Conservation (phyloP, 2,888 invertebrate genomes). For the Papilio demoleus region DNA sequence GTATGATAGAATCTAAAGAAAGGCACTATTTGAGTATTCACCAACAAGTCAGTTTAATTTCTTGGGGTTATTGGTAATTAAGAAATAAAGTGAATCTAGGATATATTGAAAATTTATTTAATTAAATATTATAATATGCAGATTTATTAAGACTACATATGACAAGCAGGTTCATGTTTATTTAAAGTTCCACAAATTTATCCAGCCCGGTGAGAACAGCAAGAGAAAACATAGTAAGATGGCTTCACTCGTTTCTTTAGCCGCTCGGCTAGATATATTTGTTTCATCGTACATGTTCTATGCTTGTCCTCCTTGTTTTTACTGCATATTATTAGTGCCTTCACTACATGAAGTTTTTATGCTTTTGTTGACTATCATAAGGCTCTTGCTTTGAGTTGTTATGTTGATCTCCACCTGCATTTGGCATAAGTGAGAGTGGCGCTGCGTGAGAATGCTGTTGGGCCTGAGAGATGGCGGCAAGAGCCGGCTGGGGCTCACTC, state of each 20-base stretch:
- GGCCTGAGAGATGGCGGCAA: conserved; percentile 44
- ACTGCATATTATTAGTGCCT: conserved; percentile 16
- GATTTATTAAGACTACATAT: not conserved
- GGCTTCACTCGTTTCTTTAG: not conserved
- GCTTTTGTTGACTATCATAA: conserved; percentile 3
- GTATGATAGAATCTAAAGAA: not conserved
- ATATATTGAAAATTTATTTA: not conserved
- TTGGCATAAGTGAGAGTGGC: conserved; percentile 38
- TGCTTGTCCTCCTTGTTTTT: not conserved
- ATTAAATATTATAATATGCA: not conserved
- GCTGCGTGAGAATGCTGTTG: conserved; percentile 45
- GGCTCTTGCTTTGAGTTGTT: conserved; percentile 54
- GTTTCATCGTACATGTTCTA: not conserved
- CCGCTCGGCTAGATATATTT: not conserved
- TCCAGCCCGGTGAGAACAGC: not conserved
- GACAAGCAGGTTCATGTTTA: not conserved
- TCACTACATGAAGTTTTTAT: conserved; percentile 13
- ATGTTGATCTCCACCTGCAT: conserved; percentile 43
- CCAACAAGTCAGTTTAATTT: not conserved
- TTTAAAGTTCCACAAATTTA: not conserved
- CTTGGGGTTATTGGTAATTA: not conserved
- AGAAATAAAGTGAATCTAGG: not conserved
- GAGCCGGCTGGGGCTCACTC: conserved; percentile 93
- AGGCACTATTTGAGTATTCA: not conserved
- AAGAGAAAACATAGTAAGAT: not conserved